Conservation (phyloP, 2,888 invertebrate genomes). For the Gymnosoma rotundatum region DNA sequence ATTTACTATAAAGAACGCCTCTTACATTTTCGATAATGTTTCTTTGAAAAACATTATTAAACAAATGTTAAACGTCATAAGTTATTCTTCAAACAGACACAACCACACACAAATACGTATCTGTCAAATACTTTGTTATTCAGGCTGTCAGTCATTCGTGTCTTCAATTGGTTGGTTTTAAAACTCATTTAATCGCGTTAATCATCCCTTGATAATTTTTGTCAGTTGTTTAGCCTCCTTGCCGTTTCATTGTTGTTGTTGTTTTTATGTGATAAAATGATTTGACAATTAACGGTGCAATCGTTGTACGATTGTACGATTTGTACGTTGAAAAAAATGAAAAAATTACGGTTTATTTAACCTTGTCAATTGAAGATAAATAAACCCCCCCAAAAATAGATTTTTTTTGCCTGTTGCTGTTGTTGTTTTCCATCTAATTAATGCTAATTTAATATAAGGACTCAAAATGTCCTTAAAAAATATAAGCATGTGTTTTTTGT, state of each 20-base stretch:
- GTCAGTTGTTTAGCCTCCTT: background rate
- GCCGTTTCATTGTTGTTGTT: conserved; percentile 8
- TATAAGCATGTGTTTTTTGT: conserved; percentile 21
- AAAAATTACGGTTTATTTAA: conserved; percentile 25
- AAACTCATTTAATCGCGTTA: conserved; percentile 18
- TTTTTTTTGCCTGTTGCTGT: conserved; percentile 4
- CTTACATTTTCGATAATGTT: background rate
- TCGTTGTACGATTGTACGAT: background rate
- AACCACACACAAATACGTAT: background rate
- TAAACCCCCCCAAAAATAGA: background rate
- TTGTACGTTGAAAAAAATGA: conserved; percentile 4
- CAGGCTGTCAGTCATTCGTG: background rate
- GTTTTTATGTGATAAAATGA: conserved; percentile 52
- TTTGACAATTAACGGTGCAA: conserved; percentile 56
- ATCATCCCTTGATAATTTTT: conserved; percentile 46
- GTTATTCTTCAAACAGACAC: conserved; percentile 17
- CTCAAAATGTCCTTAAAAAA: conserved; percentile 18
- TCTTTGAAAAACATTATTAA: background rate
- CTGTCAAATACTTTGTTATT: too few species aligned
- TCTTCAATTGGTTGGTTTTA: conserved; percentile 1
- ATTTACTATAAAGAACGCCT: conserved; percentile 45
- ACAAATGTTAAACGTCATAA: conserved; percentile 53
- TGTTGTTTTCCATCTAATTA: conserved; percentile 12
- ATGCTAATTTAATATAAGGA: conserved; percentile 43
- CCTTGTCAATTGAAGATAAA: conserved; percentile 42